Evolutionary conservation across 2,797 vertebrate species (phyloP), one percentile per base, ranked within the genome.

Genomic region (Coendou prehensilis): DNA sequence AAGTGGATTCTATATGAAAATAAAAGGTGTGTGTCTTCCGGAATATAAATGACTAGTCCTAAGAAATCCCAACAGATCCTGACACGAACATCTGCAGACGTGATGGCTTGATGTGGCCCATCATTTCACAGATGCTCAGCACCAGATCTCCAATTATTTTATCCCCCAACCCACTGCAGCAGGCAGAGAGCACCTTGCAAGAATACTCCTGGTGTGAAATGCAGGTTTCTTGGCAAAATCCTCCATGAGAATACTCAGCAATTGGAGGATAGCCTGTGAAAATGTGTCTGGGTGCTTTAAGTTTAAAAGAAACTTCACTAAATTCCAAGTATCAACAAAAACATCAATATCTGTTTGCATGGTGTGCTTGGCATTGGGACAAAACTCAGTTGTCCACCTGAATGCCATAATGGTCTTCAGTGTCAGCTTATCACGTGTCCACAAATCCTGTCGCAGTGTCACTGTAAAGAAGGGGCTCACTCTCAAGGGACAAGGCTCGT

Each of bases 331-430:
- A 91, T 98, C 98, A 96, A 98, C 45, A 93, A 98, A 98, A 69
- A 98, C 98, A 0, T 98, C 98, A 0, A 13, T 45, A 0, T 98
- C 98, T 0, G 98, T 96, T 96, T 98, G 98, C 98, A 98, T 98
- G 76, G 99, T 0, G 30, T 98, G 98, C 45, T 94, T 96, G 52
- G 97, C 52, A 0, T 52, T 96, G 47, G 98, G 64, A 17, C 98
- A 98, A 98, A 98, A 98, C 67, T 99, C 97, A 0, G 96, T n/a
- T 28, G 98, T 57, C 98, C 98, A 98, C 92, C 95, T 89, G 82
- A 98, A 99, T 0, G 95, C 98, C 98, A 98, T 98, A 86, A 98
- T 98, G 0, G 98, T 98, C 97, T 99, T 98, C 78, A 98, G 94
- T 89, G 98, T 98, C 95, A 98, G 98, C 81, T 98, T 98, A 86